Conservation (phyloP, 1,140 invertebrate genomes). For the Hormaphis cornu region DNA sequence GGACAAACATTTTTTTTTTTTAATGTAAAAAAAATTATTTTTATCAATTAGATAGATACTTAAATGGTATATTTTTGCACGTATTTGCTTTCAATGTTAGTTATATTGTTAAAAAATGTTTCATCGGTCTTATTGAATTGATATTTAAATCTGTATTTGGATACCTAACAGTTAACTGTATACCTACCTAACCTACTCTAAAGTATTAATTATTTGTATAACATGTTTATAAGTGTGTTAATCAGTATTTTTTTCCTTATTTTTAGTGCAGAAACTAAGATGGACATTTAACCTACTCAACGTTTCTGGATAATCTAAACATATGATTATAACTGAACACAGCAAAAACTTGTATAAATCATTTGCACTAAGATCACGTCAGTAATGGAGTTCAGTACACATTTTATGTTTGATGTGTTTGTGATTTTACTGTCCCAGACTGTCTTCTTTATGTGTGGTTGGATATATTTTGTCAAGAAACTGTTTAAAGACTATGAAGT, state of each 20-base stretch:
- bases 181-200: too few relatives aligned
- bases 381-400: constrained; percentile 11
- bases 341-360: not conserved
- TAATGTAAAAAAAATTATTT: too few relatives aligned
- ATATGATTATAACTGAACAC: not conserved
- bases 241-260: not conserved
- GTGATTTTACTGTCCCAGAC: constrained; percentile 53
- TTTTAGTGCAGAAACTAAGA: not conserved
- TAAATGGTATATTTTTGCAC: too few relatives aligned
- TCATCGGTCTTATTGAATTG: too few relatives aligned
- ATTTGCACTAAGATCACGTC: not conserved
- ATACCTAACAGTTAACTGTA: too few relatives aligned
- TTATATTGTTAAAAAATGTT: too few relatives aligned
- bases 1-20: too few relatives aligned
- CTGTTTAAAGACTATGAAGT: constrained; percentile 98
- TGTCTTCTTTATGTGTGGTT: constrained; percentile 91
- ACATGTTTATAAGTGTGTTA: too few relatives aligned
- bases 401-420: constrained; percentile 4
- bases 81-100: too few relatives aligned
- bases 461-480: constrained; percentile 98
- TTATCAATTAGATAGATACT: too few relatives aligned
- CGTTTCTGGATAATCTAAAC: not conserved
- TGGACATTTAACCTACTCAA: not conserved
- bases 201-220: too few relatives aligned
- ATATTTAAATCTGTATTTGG: too few relatives aligned